These are phyloP conservation scores for Agonum fuliginosum DNA, from an alignment of 2,888 invertebrate genomes.

Conservation along the genomic window DNA sequence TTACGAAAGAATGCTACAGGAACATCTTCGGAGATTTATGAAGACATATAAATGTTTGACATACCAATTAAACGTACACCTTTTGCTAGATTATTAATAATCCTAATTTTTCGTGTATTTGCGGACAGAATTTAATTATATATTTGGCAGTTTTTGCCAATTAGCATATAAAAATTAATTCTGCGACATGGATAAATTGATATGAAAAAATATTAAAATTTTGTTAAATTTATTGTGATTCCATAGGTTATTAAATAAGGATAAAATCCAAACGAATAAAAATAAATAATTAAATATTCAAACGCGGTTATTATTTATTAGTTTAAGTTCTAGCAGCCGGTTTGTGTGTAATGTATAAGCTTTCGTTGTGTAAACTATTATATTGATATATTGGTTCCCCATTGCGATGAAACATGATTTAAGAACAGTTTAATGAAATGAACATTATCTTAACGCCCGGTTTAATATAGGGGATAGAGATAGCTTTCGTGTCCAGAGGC, in stretches of 20 bases:
- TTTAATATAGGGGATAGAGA: not conserved
- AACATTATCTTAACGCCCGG: constrained; percentile 35
- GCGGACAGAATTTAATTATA: constrained; percentile 7
- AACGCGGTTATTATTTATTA: constrained; percentile 27
- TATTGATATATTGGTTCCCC: constrained; percentile 48
- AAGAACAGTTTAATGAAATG: constrained; percentile 38
- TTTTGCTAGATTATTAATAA: constrained; percentile 30
- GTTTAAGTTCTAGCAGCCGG: constrained; percentile 11
- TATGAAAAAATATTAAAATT: constrained; percentile 7
- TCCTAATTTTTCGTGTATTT: constrained; percentile 23
- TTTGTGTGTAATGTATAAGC: not conserved
- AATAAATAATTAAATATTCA: constrained; percentile 49
- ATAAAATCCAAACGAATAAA: constrained; percentile 13
- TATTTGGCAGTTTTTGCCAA: constrained; percentile 9
- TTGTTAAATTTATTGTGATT: constrained; percentile 23
- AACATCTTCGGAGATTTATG: constrained; percentile 43
- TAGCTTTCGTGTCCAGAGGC: constrained; percentile 12
- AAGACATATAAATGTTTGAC: constrained; percentile 25
- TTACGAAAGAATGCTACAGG: constrained; percentile 25
- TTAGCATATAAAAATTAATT: constrained; percentile 34
- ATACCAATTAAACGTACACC: constrained; percentile 37
- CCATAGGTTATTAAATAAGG: constrained; percentile 3
- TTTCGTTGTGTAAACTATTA: constrained; percentile 42
- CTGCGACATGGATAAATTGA: constrained; percentile 5
- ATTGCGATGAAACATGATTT: constrained; percentile 47